These are phyloP conservation scores for Chamaedrilus cognettii DNA, from an alignment of 2,888 invertebrate genomes.

Conservation along the genomic window DNA sequence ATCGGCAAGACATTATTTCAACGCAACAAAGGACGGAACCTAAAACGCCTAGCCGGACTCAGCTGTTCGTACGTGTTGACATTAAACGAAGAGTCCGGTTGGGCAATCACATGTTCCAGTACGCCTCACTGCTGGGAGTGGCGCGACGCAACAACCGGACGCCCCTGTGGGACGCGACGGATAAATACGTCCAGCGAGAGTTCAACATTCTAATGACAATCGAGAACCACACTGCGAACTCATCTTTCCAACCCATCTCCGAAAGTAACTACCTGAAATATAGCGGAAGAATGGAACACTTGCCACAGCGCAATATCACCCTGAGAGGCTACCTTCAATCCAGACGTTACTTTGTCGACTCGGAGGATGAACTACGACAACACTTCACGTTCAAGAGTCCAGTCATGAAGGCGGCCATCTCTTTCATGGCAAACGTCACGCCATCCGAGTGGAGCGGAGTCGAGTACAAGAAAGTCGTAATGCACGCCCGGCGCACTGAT, in stretches of 20 bases:
- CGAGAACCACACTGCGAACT: not conserved
- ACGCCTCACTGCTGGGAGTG: not conserved
- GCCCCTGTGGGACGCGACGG: too few relatives aligned
- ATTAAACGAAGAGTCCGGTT: too few relatives aligned
- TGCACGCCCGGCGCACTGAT: constrained; percentile 5
- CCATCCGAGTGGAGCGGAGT: not conserved
- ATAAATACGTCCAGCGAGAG: too few relatives aligned
- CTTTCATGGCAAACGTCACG: not conserved
- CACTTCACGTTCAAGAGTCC: not conserved
- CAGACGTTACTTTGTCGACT: not conserved
- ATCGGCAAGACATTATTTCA: too few relatives aligned
- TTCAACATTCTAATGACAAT: too few relatives aligned
- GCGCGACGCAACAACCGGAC: not conserved
- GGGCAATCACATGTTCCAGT: constrained; percentile 12
- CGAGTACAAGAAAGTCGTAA: not conserved
- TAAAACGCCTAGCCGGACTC: too few relatives aligned
- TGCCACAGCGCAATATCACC: not conserved
- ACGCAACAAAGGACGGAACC: too few relatives aligned
- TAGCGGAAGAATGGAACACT: not conserved
- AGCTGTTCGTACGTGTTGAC: too few relatives aligned
- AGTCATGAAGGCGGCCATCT: not conserved
- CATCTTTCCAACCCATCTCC: constrained; percentile 1
- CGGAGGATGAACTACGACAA: constrained; percentile 2
- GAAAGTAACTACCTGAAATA: not conserved
- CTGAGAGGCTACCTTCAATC: constrained; percentile 10